phyloP scores from a whole-genome alignment of 1,140 invertebrate genomes.

The Lordiphosa clarofinis region DNA sequence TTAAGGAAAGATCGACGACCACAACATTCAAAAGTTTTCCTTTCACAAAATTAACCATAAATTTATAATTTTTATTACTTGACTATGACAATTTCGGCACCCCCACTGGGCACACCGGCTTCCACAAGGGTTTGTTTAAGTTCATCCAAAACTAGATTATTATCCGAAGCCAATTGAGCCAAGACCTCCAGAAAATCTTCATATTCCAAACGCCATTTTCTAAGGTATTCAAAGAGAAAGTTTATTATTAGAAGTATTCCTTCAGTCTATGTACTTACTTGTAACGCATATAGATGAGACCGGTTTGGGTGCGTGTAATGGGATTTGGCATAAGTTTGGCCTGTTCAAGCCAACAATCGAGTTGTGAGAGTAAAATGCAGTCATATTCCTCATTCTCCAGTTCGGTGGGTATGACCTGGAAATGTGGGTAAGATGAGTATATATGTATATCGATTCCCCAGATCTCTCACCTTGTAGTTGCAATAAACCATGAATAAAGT shows the following conservation, averaged over 20 bases:
- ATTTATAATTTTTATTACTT: constrained; percentile 35
- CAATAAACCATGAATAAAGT: constrained; percentile 54
- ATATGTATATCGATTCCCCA: no score
- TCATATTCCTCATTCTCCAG: constrained; percentile 57
- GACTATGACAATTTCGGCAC: constrained; percentile 39
- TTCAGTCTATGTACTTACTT: constrained; percentile 38
- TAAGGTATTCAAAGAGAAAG: constrained; percentile 5
- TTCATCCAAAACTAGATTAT: constrained; percentile 37
- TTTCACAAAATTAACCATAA: constrained; percentile 32
- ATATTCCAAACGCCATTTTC: constrained; percentile 72
- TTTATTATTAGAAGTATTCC: background rate
- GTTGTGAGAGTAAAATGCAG: constrained; percentile 62
- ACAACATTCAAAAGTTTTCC: constrained; percentile 36
- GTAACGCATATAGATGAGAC: constrained; percentile 71
- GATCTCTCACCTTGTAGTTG: constrained; percentile 42
- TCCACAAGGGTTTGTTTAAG: constrained; percentile 51
- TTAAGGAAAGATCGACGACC: no score
- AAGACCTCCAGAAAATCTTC: constrained; percentile 70
- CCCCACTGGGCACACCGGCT: constrained; percentile 48
- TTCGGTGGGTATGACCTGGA: constrained; percentile 37
- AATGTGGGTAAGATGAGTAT: no score
- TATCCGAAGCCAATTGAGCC: constrained; percentile 33
- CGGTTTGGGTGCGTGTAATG: constrained; percentile 63
- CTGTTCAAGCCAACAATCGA: constrained; percentile 66
- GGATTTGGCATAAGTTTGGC: constrained; percentile 60